Evolutionary conservation across 2,888 invertebrate species (phyloP).

Genomic region (Drosophila diplacantha): DNA sequence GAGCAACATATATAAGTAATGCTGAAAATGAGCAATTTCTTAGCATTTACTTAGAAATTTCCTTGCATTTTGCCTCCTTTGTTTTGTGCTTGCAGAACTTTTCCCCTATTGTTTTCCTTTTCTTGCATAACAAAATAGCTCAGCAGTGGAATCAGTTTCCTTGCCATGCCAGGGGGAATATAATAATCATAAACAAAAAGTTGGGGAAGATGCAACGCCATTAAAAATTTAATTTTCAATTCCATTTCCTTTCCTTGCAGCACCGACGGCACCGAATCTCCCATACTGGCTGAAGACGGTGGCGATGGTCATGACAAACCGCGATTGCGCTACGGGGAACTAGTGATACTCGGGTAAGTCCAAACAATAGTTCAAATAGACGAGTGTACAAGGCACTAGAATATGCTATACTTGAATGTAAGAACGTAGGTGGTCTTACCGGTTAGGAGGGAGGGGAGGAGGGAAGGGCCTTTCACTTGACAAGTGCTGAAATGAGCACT

Average conservation of each 20-base stretch:
- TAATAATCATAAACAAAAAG: slow-evolving; percentile 14
- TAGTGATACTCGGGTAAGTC: slow-evolving; percentile 93
- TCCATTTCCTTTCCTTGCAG: slow-evolving; percentile 75
- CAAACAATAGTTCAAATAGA: slow-evolving; percentile 4
- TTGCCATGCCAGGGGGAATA: slow-evolving; percentile 1
- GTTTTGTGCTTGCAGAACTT: slow-evolving; percentile 33
- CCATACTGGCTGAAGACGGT: slow-evolving; percentile 86
- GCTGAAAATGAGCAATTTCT: slow-evolving; percentile 59
- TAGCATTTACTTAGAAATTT: slow-evolving; percentile 52
- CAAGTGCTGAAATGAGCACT: slow-evolving; percentile 24
- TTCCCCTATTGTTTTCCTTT: slow-evolving; percentile 36
- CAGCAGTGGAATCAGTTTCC: slow-evolving; percentile 9
- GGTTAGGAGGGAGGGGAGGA: not conserved
- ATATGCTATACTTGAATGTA: not conserved
- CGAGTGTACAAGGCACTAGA: not conserved
- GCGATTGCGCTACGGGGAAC: slow-evolving; percentile 93
- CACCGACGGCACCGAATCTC: slow-evolving; percentile 85
- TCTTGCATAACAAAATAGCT: slow-evolving; percentile 46
- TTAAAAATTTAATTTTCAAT: slow-evolving; percentile 27
- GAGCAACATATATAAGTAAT: slow-evolving; percentile 20
- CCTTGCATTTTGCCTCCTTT: slow-evolving; percentile 42
- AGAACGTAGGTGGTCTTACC: not conserved
- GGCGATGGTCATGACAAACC: slow-evolving; percentile 88
- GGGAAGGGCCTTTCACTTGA: slow-evolving; percentile 3
- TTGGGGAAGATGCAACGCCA: slow-evolving; percentile 4